These are phyloP conservation scores for Spilogale gracilis DNA, from an alignment of 2,113 vertebrate genomes.

Conservation along the genomic window DNA sequence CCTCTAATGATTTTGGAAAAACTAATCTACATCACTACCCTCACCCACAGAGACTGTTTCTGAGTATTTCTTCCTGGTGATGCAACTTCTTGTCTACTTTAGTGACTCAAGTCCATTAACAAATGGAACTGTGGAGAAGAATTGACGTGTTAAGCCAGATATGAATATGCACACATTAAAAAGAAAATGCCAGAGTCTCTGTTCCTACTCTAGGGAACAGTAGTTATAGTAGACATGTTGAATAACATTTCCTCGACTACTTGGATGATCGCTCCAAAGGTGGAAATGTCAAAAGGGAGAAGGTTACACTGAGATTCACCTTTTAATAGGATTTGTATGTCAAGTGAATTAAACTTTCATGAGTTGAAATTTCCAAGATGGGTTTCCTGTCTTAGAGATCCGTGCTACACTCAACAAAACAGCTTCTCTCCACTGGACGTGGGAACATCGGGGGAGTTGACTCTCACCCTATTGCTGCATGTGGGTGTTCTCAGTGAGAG, in stretches of 20 bases:
- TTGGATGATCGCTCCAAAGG: conserved; percentile 39
- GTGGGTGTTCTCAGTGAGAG: not conserved
- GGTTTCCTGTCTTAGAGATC: not conserved
- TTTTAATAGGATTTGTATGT: conserved; percentile 49
- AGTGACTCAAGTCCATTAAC: conserved; percentile 35
- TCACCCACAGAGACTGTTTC: not conserved
- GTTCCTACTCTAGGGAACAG: not conserved
- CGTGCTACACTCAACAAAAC: not conserved
- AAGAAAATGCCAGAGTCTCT: not conserved
- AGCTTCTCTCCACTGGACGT: not conserved
- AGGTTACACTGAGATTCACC: not conserved
- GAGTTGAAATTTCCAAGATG: conserved; percentile 54
- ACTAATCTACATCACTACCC: not conserved
- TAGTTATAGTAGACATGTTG: not conserved
- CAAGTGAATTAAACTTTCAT: conserved; percentile 64
- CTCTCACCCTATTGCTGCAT: not conserved
- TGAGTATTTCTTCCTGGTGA: not conserved
- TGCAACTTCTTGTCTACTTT: conserved; percentile 42
- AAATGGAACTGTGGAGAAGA: conserved; percentile 80
- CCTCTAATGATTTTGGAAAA: not conserved
- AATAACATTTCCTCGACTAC: conserved; percentile 36
- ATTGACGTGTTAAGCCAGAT: conserved; percentile 42
- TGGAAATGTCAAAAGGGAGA: conserved; percentile 48
- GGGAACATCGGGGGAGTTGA: not conserved
- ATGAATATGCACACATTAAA: conserved; percentile 54